Conservation (phyloP, 2,113 vertebrate species). For the Syngnathus floridae region DNA sequence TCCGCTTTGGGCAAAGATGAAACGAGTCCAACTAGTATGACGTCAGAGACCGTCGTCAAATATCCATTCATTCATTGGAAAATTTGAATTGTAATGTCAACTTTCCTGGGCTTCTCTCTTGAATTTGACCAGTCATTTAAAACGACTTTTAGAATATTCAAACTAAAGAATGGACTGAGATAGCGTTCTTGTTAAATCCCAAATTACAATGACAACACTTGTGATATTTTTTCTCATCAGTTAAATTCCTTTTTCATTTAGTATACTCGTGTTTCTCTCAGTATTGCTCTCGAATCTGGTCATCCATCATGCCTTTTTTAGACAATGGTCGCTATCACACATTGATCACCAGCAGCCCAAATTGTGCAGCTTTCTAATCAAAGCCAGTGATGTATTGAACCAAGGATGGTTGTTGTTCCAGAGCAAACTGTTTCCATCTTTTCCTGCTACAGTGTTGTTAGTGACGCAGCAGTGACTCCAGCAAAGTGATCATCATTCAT, state of each 20-base stretch:
- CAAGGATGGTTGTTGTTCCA: not conserved
- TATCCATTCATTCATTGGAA: not conserved
- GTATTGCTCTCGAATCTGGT: no score
- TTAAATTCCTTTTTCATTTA: not conserved
- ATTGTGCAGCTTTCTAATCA: not conserved
- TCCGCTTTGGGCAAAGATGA: not conserved
- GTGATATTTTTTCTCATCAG: no score
- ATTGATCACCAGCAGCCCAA: not conserved
- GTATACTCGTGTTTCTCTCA: not conserved
- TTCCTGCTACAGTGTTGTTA: not conserved
- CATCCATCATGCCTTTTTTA: slow-evolving; percentile 17
- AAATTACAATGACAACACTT: not conserved
- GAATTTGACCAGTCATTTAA: not conserved
- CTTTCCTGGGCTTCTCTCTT: not conserved
- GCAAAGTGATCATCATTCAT: slow-evolving; percentile 42
- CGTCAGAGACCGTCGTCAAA: not conserved
- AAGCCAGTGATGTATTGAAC: slow-evolving; percentile 19
- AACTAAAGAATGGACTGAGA: slow-evolving; percentile 31
- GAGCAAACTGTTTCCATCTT: slow-evolving; percentile 6
- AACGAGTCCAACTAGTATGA: slow-evolving; percentile 9
- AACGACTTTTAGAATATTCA: not conserved
- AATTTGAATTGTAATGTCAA: not conserved
- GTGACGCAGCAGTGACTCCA: slow-evolving; percentile 25
- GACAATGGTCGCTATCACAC: not conserved
- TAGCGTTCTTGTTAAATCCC: not conserved